These are phyloP conservation scores for Sebastes vulpes DNA, from an alignment of 2,797 vertebrate genomes.

Conservation along the genomic window DNA sequence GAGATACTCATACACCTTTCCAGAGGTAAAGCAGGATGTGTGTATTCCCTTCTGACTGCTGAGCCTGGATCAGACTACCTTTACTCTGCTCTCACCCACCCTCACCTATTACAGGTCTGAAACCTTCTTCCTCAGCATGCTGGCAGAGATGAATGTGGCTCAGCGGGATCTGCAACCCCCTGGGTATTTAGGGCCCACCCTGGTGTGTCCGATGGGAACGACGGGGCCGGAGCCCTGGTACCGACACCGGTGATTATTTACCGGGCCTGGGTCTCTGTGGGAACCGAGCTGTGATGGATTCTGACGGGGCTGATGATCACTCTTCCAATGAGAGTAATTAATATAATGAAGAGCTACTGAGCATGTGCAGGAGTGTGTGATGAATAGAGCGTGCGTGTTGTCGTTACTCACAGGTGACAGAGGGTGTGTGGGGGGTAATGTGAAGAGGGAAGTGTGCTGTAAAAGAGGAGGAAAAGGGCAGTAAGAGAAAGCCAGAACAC, in stretches of 20 bases:
- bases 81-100: constrained; percentile 1
- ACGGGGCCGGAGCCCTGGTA: constrained; percentile 70
- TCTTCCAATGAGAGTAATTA: constrained; percentile 97
- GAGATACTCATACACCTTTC: not conserved
- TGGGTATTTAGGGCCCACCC: constrained; percentile 85
- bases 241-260: constrained; percentile 78
- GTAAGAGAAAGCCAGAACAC: constrained; percentile 13
- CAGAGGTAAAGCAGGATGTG: constrained; percentile 1
- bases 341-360: constrained; percentile 91
- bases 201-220: constrained; percentile 54
- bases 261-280: constrained; percentile 82
- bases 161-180: constrained; percentile 66
- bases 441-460: constrained; percentile 11
- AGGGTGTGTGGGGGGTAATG: constrained; percentile 57
- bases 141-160: constrained; percentile 90
- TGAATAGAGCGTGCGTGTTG: constrained; percentile 73
- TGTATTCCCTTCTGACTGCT: constrained; percentile 16
- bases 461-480: constrained; percentile 4
- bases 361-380: constrained; percentile 82
- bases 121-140: constrained; percentile 35
- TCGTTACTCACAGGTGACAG: constrained; percentile 89
- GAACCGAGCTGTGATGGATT: constrained; percentile 90
- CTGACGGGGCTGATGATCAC: constrained; percentile 92
- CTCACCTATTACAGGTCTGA: constrained; percentile 17
- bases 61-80: not conserved